A percentile compares a stretch with the other conserved stretches of the same genome.
Conservation (phyloP, 1,140 invertebrate genomes). For the Babylonia areolata region DNA sequence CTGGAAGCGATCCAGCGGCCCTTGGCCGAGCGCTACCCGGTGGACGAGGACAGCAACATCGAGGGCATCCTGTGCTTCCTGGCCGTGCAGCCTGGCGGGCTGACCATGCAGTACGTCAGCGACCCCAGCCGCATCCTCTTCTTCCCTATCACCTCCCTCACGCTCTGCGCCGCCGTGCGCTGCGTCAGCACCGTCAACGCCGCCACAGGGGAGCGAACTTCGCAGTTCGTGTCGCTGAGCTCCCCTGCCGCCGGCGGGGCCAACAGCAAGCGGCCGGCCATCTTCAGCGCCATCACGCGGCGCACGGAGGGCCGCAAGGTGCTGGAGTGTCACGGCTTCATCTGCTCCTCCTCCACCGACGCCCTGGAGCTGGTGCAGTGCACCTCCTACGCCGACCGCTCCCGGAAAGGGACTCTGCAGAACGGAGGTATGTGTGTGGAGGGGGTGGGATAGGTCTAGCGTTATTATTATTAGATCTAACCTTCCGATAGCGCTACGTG, state of each 20-base stretch:
- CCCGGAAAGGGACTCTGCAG: slow-evolving; percentile 50
- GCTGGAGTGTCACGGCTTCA: slow-evolving; percentile 98
- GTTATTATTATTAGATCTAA: too few species aligned
- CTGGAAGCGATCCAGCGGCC: slow-evolving; percentile 97
- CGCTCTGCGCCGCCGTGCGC: slow-evolving; percentile 96
- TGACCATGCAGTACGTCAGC: slow-evolving; percentile 96
- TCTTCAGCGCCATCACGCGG: slow-evolving; percentile 95
- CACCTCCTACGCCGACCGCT: slow-evolving; percentile 63
- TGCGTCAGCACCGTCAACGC: slow-evolving; percentile 62
- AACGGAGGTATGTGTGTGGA: too few species aligned
- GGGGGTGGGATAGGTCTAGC: too few species aligned
- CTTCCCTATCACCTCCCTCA: slow-evolving; percentile 96
- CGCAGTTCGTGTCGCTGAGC: slow-evolving; percentile 94
- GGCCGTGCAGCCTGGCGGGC: slow-evolving; percentile 97
- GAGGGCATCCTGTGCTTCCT: slow-evolving; percentile 79
- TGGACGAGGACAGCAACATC: slow-evolving; percentile 58
- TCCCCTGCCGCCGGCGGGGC: slow-evolving; percentile 81
- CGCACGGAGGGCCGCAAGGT: slow-evolving; percentile 97
- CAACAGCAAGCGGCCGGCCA: slow-evolving; percentile 88
- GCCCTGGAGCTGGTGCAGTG: slow-evolving; percentile 71
- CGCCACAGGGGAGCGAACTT: slow-evolving; percentile 71
- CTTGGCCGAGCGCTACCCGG: slow-evolving; percentile 90
- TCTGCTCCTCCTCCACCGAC: slow-evolving; percentile 84
- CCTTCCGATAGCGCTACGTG: too few species aligned
- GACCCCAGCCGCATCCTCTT: slow-evolving; percentile 96